Evolutionary conservation across 2,888 invertebrate species (phyloP).

Genomic region (Caenorhabditis doughertyi): DNA sequence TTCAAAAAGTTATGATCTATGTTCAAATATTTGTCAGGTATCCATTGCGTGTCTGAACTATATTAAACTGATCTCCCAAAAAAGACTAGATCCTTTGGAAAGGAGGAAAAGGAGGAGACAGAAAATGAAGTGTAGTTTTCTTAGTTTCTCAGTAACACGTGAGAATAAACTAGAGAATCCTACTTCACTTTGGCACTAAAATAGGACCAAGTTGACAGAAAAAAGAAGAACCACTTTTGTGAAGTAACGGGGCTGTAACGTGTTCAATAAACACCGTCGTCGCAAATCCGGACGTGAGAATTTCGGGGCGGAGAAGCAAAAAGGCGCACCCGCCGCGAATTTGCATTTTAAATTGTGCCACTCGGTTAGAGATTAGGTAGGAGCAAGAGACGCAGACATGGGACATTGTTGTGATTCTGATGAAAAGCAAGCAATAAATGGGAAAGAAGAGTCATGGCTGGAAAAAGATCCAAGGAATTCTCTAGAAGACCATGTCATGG

Average conservation of each 20-base stretch:
- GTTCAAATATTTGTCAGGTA: constrained; percentile 1
- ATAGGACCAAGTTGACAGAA: constrained; percentile 35
- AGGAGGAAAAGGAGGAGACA: background rate
- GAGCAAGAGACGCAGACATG: constrained; percentile 29
- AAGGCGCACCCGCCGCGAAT: constrained; percentile 39
- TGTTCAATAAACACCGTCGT: constrained; percentile 54
- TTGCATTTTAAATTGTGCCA: constrained; percentile 61
- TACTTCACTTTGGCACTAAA: constrained; percentile 31
- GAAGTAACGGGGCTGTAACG: constrained; percentile 29
- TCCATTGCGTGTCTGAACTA: constrained; percentile 32
- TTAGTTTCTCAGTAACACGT: constrained; percentile 4
- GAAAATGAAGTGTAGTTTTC: constrained; percentile 18
- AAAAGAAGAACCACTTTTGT: constrained; percentile 34
- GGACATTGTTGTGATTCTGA: constrained; percentile 56
- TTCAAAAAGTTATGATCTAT: constrained; percentile 19
- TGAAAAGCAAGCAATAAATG: constrained; percentile 24
- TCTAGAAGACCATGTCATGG: background rate
- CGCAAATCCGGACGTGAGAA: constrained; percentile 61
- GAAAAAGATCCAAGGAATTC: constrained; percentile 18
- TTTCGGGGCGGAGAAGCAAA: constrained; percentile 42
- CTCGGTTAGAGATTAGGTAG: constrained; percentile 14
- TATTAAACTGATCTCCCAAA: constrained; percentile 26
- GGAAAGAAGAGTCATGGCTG: constrained; percentile 32
- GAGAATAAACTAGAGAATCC: constrained; percentile 17
- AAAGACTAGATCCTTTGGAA: background rate